phyloP scores from a whole-genome alignment of 2,113 vertebrate genomes.

The Cololabis saira region DNA sequence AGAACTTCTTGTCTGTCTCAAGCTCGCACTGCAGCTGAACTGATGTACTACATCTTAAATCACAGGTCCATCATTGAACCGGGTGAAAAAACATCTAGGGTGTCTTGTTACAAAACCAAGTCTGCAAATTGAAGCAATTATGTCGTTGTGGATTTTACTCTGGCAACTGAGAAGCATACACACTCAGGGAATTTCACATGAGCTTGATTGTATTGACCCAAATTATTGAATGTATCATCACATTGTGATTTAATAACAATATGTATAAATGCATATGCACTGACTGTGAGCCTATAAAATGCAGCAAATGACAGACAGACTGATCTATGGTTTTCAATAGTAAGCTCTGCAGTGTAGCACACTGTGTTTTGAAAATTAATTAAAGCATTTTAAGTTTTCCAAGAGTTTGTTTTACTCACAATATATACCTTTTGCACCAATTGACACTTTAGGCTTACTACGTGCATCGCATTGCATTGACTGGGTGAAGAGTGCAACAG shows the following conservation, averaged over 20 bases:
- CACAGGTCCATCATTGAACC: constrained; percentile 60
- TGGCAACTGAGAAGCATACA: neutral
- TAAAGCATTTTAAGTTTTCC: no score
- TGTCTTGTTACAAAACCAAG: constrained; percentile 58
- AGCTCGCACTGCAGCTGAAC: constrained; percentile 55
- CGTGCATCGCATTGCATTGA: no score
- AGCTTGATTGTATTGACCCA: constrained; percentile 8
- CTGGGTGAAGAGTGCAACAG: no score
- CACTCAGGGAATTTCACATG: constrained; percentile 5
- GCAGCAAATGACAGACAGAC: no score
- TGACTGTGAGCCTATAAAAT: no score
- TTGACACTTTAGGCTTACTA: no score
- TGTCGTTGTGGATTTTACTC: constrained; percentile 43
- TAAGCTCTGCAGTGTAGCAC: no score
- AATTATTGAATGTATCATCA: constrained; percentile 6
- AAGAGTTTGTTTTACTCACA: no score
- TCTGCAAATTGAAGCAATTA: constrained; percentile 62
- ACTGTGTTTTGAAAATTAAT: no score
- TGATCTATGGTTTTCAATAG: no score
- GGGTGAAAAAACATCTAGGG: constrained; percentile 57
- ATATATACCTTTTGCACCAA: no score
- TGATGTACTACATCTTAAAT: constrained; percentile 70
- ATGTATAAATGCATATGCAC: no score
- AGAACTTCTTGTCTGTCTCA: constrained; percentile 72
- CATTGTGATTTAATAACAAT: neutral